Evolutionary conservation across 2,797 vertebrate species (phyloP), one percentile per base, ranked within the genome.

Genomic region (Garrulus glandarius): DNA sequence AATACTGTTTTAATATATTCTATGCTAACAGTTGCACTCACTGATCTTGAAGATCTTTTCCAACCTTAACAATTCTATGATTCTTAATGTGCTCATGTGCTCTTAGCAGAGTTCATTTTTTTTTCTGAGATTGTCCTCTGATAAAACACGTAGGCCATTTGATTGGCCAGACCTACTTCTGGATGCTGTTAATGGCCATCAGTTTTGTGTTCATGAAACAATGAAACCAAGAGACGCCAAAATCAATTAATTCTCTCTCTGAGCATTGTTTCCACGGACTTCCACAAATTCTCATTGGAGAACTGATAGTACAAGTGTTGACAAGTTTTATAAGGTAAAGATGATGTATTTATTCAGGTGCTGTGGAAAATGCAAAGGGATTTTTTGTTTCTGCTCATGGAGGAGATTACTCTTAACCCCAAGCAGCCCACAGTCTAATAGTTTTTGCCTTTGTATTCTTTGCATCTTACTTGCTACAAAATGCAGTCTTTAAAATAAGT

Each of bases 21-120:
- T 43, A 5, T 1, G 0, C 19, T 55, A 15, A 10, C 12, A 21
- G 7, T 30, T 49, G 34, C 11, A 47, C 5, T 78, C 6, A 1
- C 27, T 36, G 34, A 23, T 84, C 46, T 57, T 80, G 59, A 80
- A 59, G 52, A 52, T 39, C 26, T 46, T 80, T 24, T 46, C 44
- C 8, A 13, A 9, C 6, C 29, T 60, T 26, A 37, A 67, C 32
- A 55, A 6, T 41, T 71, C 26, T 13, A 0, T 60, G 26, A n/a
- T 41, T 41, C 26, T 84, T 41, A 60, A 46, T 30, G 22, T 57
- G 20, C 15, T 71, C 11, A 41, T 30, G 22, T 57, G 20, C 16
- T 71, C 11, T 56, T 36, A 74, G 34, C 13, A 47, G 24, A 53
- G 6, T 70, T 52, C 13, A 2, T 6, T 17, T 53, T 2, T 61